Conservation (phyloP, 2,113 vertebrate species). For the Chrysemys picta region DNA sequence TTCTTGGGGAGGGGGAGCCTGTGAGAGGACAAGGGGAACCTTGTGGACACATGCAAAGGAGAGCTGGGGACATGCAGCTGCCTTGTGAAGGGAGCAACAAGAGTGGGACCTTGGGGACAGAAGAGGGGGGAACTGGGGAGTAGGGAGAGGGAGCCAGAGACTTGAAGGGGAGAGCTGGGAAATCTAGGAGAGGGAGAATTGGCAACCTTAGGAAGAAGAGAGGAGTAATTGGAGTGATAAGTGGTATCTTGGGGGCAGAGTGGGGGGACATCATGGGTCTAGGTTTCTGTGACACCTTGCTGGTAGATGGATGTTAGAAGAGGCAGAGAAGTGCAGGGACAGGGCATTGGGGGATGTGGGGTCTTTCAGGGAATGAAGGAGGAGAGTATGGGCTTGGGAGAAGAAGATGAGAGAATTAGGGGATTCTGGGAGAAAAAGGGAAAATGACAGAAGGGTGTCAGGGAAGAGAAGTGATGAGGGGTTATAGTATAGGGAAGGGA, state of each 20-base stretch:
- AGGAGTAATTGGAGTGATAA: not conserved
- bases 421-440: not conserved
- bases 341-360: not conserved
- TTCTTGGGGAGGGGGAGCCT: not conserved
- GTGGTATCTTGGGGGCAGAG: too few relatives aligned
- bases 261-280: too few relatives aligned
- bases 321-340: too few relatives aligned
- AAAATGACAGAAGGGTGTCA: not conserved
- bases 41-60: not conserved
- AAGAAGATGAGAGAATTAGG: too few relatives aligned
- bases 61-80: not conserved
- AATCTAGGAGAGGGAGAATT: not conserved
- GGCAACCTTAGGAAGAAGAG: not conserved
- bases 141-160: not conserved
- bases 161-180: not conserved
- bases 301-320: not conserved
- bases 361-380: not conserved
- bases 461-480: not conserved
- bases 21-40: not conserved
- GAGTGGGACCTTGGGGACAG: too few relatives aligned
- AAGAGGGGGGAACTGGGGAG: not conserved
- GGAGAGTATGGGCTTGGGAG: not conserved
- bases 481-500: not conserved
- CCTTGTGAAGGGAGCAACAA: not conserved
- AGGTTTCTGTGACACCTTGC: not conserved